Base-by-base conservation (phyloP, 1,140 invertebrate species). In the Zaprionus ghesquierei region DNA sequence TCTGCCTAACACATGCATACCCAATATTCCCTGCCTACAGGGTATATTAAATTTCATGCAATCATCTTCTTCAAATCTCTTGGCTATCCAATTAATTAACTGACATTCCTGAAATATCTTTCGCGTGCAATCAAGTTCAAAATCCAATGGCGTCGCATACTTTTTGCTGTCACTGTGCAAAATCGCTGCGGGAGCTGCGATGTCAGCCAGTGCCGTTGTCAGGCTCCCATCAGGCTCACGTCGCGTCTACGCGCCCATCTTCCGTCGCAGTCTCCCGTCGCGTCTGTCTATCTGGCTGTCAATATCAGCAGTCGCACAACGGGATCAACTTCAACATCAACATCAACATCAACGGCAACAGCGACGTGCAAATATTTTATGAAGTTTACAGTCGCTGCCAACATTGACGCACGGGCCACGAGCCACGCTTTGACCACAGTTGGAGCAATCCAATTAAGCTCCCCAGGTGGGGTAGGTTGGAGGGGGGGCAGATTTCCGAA, bases 271-370 rank as follows among this genome's bases (percentile, higher is more conserved):
- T n/a, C 41, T 46, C 18, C 18, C 41, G 41, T 18, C 8, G 50
- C 12, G n/a, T 63, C 81, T 86, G 82, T 89, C 82, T 86, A 86
- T 86, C 82, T 41, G 23, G 31, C 84, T 89, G 82, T 86, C 82
- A 86, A 86, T 86, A 87, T 87, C 72, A 76, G 55, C 2, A 69
- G 60, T 60, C 38, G 13, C 23, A 12, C 44, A 49, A 44, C 50
- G 61, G 50, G 50, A 63, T 49, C 69, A 64, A 64, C 60, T 41
- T 56, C 56, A 44, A 22, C 33, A 49, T 29, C 46, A 44, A 51
- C 62, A 51, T 49, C 55, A 69, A 78, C 78, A 76, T 69, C 72
- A 68, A 55, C 56, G 77, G 73, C 49, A 79, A 77, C 56, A 64
- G 29, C 38, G 51, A 46, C 78, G 61, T 46, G 51, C 18, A 75